Conservation (phyloP, 2,888 invertebrate genomes). For the Leptinotarsa peninsularis region DNA sequence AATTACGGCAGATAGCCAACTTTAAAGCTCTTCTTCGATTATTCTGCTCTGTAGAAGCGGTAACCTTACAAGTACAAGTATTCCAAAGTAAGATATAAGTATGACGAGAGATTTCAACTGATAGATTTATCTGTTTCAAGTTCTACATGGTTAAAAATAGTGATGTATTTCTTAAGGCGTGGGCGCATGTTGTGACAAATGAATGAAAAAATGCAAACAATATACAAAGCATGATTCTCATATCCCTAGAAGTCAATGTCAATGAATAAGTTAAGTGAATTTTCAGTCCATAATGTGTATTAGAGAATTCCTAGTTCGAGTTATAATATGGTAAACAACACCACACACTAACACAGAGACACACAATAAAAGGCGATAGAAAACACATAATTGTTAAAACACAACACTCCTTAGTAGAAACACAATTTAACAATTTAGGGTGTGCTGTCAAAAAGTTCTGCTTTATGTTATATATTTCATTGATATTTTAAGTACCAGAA, state of each 20-base stretch:
- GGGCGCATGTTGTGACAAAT: too few relatives aligned
- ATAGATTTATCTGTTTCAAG: not conserved
- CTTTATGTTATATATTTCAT: not conserved
- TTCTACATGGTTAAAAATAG: not conserved
- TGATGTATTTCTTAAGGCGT: too few relatives aligned
- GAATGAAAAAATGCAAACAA: too few relatives aligned
- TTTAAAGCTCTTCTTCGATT: too few relatives aligned
- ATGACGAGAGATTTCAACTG: too few relatives aligned
- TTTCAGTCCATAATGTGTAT: not conserved
- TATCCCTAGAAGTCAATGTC: too few relatives aligned
- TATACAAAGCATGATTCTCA: too few relatives aligned
- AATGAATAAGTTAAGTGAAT: too few relatives aligned
- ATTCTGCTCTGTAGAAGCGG: too few relatives aligned
- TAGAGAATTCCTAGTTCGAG: not conserved
- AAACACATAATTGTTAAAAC: slow-evolving; percentile 54
- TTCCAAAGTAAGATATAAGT: too few relatives aligned
- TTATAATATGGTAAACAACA: slow-evolving; percentile 35
- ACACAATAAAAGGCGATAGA: slow-evolving; percentile 53
- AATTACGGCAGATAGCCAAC: too few relatives aligned
- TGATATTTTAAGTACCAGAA: not conserved
- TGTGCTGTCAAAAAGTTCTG: not conserved
- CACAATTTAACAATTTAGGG: slow-evolving; percentile 4
- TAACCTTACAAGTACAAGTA: too few relatives aligned
- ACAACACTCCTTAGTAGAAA: slow-evolving; percentile 31
- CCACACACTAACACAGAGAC: slow-evolving; percentile 47